These are phyloP conservation scores for Galleria mellonella DNA, from an alignment of 1,140 invertebrate genomes.

Conservation along the genomic window DNA sequence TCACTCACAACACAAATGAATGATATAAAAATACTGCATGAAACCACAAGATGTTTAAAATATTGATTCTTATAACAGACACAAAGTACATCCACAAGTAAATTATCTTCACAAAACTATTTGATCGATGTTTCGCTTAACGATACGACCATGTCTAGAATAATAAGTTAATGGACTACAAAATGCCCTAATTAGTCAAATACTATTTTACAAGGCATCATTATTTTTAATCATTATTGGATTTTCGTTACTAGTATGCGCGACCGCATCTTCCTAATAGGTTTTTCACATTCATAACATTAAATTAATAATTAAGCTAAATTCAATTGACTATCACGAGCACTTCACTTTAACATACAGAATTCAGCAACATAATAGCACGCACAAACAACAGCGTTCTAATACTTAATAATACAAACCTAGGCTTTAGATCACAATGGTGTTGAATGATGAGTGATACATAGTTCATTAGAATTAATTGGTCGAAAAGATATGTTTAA, in stretches of 20 bases:
- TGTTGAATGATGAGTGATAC: constrained; percentile 53
- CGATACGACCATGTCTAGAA: constrained; percentile 61
- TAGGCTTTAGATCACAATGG: constrained; percentile 67
- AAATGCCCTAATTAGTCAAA: constrained; percentile 68
- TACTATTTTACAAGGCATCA: constrained; percentile 66
- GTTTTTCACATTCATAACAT: constrained; percentile 56
- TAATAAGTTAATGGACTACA: constrained; percentile 67
- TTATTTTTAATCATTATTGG: constrained; percentile 70
- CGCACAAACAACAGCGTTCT: constrained; percentile 62
- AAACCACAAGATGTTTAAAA: constrained; percentile 43
- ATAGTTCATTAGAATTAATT: constrained; percentile 58
- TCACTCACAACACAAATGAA: constrained; percentile 65
- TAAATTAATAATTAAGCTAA: constrained; percentile 72
- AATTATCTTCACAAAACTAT: constrained; percentile 51
- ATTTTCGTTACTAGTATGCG: constrained; percentile 74
- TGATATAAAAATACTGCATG: constrained; percentile 68
- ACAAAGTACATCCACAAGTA: constrained; percentile 26
- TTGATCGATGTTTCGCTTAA: constrained; percentile 59
- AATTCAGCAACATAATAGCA: constrained; percentile 58
- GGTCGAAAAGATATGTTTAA: constrained; percentile 69
- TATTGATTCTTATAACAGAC: constrained; percentile 27
- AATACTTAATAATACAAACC: constrained; percentile 73
- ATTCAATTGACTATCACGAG: constrained; percentile 71
- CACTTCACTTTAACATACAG: constrained; percentile 45
- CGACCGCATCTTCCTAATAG: constrained; percentile 72